Conservation (phyloP, 2,888 invertebrate genomes). For the Stomorhina lunata region DNA sequence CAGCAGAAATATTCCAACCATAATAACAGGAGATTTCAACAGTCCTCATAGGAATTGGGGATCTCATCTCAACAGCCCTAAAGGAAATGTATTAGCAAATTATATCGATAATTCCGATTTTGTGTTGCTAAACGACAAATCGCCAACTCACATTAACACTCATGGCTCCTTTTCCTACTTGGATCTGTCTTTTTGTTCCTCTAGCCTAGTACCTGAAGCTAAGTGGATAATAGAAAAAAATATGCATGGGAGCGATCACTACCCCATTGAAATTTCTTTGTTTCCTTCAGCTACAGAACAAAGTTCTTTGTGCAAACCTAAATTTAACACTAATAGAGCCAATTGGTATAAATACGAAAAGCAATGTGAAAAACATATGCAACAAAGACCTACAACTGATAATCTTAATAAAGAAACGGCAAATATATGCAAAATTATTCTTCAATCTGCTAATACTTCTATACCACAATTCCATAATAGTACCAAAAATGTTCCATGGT, state of each 20-base stretch:
- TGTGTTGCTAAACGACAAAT: slow-evolving; percentile 49
- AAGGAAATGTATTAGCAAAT: neutral
- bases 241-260: slow-evolving; percentile 53
- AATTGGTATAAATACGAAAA: neutral
- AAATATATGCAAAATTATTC: slow-evolving; percentile 39
- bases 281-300: too few species aligned
- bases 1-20: neutral
- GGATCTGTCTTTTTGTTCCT: slow-evolving; percentile 59
- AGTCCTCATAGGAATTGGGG: slow-evolving; percentile 35
- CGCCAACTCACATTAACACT: slow-evolving; percentile 60
- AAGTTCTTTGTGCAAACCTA: too few species aligned
- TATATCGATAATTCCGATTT: slow-evolving; percentile 25
- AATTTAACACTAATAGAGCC: neutral
- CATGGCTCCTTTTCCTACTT: slow-evolving; percentile 64
- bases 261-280: slow-evolving; percentile 15
- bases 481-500: slow-evolving; percentile 31
- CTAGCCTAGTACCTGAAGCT: slow-evolving; percentile 19
- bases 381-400: neutral
- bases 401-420: slow-evolving; percentile 30
- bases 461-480: slow-evolving; percentile 32
- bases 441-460: slow-evolving; percentile 34
- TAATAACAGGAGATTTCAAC: slow-evolving; percentile 46
- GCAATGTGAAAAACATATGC: neutral
- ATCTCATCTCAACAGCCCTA: neutral
- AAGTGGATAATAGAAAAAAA: slow-evolving; percentile 30